Percentiles rank a stretch among this genome's conserved stretches.
These are phyloP conservation scores for Odontothrips loti DNA, from an alignment of 2,888 invertebrate species.

Conservation along the genomic window DNA sequence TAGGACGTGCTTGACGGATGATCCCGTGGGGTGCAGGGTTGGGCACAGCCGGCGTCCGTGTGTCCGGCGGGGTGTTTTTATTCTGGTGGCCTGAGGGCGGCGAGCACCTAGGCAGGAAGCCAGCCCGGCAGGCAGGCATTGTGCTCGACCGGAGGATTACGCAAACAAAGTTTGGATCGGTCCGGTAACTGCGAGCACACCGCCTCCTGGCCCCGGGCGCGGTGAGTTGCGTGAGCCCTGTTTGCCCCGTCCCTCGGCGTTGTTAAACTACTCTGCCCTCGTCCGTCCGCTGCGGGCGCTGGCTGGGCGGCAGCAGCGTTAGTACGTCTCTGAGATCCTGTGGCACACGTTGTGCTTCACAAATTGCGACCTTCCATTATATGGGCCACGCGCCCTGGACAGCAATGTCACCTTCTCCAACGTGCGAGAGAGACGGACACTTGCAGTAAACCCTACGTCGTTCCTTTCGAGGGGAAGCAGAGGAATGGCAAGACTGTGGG, in stretches of 20 bases:
- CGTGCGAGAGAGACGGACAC: neutral
- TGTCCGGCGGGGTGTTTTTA: no score
- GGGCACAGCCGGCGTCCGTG: no score
- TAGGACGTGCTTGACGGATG: no score
- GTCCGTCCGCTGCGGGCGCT: neutral
- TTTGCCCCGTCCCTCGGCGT: constrained; percentile 36
- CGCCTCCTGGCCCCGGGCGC: constrained; percentile 37
- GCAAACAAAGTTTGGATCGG: constrained; percentile 17
- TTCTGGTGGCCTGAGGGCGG: no score
- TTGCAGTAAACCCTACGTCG: no score
- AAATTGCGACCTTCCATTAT: neutral
- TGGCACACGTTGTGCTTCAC: neutral
- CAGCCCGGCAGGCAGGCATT: no score
- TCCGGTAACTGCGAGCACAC: neutral
- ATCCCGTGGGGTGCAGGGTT: no score
- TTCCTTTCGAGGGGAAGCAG: no score
- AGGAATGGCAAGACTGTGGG: neutral
- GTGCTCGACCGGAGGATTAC: neutral
- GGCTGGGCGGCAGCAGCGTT: neutral
- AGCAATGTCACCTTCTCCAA: neutral
- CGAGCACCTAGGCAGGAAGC: no score
- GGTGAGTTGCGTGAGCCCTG: constrained; percentile 39
- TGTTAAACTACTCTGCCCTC: constrained; percentile 23
- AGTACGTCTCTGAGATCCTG: no score
- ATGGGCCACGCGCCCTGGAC: neutral